phyloP scores from a whole-genome alignment of 2,888 invertebrate genomes.

The Nemotelus pantherinus region DNA sequence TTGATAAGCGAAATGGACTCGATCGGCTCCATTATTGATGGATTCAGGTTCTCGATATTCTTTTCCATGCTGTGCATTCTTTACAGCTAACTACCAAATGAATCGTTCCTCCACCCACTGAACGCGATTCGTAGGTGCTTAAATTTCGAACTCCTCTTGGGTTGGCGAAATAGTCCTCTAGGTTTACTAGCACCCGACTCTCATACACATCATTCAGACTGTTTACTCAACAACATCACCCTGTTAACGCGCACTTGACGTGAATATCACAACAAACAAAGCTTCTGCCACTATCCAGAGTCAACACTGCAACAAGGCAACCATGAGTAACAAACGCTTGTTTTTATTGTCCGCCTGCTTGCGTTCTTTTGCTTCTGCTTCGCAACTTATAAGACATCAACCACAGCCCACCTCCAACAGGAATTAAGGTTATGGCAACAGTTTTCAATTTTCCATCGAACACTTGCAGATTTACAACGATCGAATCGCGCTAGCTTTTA shows the following conservation, averaged over 20 bases:
- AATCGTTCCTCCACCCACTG: constrained; percentile 12
- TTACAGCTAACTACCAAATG: background rate
- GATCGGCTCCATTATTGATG: constrained; percentile 61
- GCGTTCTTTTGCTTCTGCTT: too few species aligned
- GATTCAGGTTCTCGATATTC: constrained; percentile 35
- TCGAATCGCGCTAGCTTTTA: background rate
- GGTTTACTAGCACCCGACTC: background rate
- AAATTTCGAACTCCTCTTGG: background rate
- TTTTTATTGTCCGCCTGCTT: background rate
- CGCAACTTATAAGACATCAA: too few species aligned
- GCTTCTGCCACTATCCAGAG: background rate
- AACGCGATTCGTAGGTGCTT: background rate
- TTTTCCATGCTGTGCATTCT: constrained; percentile 41
- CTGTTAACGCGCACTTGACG: background rate
- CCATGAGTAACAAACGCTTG: background rate
- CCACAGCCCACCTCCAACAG: too few species aligned
- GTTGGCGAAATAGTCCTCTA: background rate
- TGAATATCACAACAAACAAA: constrained; percentile 30
- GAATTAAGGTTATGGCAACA: too few species aligned
- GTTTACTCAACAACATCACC: constrained; percentile 11
- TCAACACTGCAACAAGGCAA: background rate
- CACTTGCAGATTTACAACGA: background rate
- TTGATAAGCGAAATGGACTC: constrained; percentile 57
- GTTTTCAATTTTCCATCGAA: too few species aligned
- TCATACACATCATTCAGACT: background rate